A percentile compares a stretch with the other conserved stretches of the same genome.
phyloP scores from a whole-genome alignment of 2,113 vertebrate genomes.

The Megaceryle maxima region DNA sequence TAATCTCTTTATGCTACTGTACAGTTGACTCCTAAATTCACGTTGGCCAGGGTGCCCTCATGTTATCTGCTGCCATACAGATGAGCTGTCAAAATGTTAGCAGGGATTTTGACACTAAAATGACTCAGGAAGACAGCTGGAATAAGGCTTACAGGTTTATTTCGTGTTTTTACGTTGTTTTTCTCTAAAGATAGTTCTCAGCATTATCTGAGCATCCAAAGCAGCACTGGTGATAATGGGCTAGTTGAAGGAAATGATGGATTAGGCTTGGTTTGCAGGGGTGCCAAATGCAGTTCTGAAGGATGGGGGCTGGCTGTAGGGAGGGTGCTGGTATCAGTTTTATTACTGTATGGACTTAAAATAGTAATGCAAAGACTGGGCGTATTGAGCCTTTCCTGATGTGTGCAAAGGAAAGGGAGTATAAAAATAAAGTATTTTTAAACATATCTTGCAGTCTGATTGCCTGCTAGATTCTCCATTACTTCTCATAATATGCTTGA shows the following conservation, averaged over 20 bases:
- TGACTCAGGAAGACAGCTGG: neutral
- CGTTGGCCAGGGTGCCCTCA: neutral
- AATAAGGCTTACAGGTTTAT: neutral
- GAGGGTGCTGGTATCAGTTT: neutral
- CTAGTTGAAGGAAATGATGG: neutral
- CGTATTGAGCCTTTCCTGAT: neutral
- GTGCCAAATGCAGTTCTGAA: neutral
- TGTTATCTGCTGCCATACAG: neutral
- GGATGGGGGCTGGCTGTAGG: neutral
- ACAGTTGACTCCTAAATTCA: neutral
- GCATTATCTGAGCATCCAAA: neutral
- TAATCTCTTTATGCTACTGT: neutral
- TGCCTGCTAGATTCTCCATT: slow-evolving; percentile 64
- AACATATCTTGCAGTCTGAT: slow-evolving; percentile 46
- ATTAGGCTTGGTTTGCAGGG: neutral
- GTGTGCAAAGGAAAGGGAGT: neutral
- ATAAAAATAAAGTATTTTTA: slow-evolving; percentile 23
- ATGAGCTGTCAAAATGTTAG: slow-evolving; percentile 29
- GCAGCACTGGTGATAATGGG: neutral
- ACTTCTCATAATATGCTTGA: slow-evolving; percentile 74
- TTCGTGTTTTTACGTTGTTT: neutral
- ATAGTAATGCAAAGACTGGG: neutral
- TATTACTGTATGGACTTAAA: neutral
- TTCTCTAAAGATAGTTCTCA: neutral
- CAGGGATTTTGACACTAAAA: neutral